These are phyloP conservation scores for Bombus superbus DNA, from an alignment of 1,140 invertebrate species.

Conservation along the genomic window DNA sequence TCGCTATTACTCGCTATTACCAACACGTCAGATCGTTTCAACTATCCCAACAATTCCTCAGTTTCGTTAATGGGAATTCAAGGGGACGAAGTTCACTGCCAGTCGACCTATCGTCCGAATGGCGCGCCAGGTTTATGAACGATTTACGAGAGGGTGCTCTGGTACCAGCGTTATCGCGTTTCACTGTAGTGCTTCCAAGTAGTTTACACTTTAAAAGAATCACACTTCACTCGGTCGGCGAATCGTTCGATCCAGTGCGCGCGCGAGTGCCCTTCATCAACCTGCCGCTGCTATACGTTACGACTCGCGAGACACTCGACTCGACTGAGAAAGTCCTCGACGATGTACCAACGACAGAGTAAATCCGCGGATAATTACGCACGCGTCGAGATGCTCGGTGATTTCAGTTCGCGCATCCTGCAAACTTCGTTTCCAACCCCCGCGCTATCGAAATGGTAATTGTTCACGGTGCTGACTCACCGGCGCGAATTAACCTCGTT, in stretches of 20 bases:
- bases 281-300: not conserved
- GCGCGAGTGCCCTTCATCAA: constrained; percentile 17
- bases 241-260: constrained; percentile 26
- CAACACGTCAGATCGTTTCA: not conserved
- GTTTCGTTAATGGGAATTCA: not conserved
- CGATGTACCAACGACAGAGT: not conserved
- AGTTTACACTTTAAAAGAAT: constrained; percentile 37
- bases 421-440: not conserved
- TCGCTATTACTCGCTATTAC: not conserved
- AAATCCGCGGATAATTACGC: constrained; percentile 11
- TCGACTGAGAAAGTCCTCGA: constrained; percentile 8
- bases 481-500: constrained; percentile 21
- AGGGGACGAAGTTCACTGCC: not conserved
- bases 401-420: not conserved
- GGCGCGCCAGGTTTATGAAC: not conserved
- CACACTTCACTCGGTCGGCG: constrained; percentile 37
- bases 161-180: constrained; percentile 17
- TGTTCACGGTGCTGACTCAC: constrained; percentile 21
- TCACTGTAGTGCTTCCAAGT: constrained; percentile 29
- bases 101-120: not conserved
- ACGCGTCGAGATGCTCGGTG: not conserved
- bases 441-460: constrained; percentile 39
- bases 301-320: constrained; percentile 24
- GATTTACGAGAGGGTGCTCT: not conserved
- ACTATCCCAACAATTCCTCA: not conserved